phyloP scores from a whole-genome alignment of 2,797 vertebrate genomes.

The Phalanger gymnotis region DNA sequence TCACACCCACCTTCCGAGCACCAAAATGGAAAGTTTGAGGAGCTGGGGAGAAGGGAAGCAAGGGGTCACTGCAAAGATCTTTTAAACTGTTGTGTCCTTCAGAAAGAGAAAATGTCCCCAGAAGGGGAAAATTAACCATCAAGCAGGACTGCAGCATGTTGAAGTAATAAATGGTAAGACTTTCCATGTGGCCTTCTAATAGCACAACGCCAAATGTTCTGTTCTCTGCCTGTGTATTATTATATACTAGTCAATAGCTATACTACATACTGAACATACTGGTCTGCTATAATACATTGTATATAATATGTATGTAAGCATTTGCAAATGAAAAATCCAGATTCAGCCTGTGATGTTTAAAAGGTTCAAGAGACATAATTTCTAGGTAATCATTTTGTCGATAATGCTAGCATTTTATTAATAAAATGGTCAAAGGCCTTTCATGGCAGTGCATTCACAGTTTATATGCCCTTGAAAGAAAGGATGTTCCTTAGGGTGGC shows the following conservation, averaged over 20 bases:
- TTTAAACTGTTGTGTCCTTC: not conserved
- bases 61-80: conserved; percentile 17
- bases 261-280: not conserved
- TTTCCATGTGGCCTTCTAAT: not conserved
- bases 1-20: not conserved
- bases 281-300: not conserved
- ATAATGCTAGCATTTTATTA: not conserved
- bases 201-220: not conserved
- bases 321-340: not conserved
- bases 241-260: not conserved
- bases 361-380: not conserved
- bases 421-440: not conserved
- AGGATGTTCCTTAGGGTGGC: not conserved
- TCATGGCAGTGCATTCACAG: not conserved
- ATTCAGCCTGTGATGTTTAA: not conserved
- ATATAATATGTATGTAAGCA: not conserved
- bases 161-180: not conserved
- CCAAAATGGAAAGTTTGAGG: not conserved
- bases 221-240: not conserved
- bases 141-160: not conserved
- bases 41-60: not conserved
- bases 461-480: not conserved
- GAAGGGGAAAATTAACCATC: not conserved
- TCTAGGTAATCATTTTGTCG: not conserved
- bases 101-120: not conserved